Conservation (phyloP, 2,888 invertebrate genomes). For the Drosophila incognita region DNA sequence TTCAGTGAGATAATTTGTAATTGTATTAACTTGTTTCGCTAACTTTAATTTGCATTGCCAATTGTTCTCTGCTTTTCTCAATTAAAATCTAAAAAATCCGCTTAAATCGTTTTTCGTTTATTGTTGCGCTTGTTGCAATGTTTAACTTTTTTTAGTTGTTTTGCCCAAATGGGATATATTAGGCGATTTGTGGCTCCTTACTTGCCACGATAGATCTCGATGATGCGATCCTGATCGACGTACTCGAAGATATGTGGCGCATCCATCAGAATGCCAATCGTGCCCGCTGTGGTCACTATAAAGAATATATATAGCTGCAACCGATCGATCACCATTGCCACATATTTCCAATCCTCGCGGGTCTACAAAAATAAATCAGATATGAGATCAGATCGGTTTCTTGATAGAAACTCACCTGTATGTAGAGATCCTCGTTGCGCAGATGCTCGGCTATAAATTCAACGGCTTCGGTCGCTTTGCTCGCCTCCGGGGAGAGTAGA, state of each 20-base stretch:
- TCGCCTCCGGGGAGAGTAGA: slow-evolving; percentile 95
- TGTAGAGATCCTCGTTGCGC: slow-evolving; percentile 98
- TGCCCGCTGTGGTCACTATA: slow-evolving; percentile 97
- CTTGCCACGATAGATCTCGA: slow-evolving; percentile 97
- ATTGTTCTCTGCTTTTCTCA: slow-evolving; percentile 33
- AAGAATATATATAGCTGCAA: slow-evolving; percentile 98
- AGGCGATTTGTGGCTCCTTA: slow-evolving; percentile 84
- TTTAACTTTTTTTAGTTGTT: slow-evolving; percentile 74
- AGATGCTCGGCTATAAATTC: slow-evolving; percentile 99
- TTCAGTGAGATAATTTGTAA: slow-evolving; percentile 46
- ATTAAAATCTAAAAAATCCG: slow-evolving; percentile 75
- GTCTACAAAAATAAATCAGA: slow-evolving; percentile 87
- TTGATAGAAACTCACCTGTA: slow-evolving; percentile 89
- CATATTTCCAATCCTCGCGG: slow-evolving; percentile 99
- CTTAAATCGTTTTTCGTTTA: slow-evolving; percentile 67
- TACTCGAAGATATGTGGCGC: slow-evolving; percentile 99
- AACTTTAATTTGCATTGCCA: slow-evolving; percentile 34
- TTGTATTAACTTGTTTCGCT: slow-evolving; percentile 36
- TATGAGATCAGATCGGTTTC: not conserved
- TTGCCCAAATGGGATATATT: slow-evolving; percentile 8
- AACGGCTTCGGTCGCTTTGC: slow-evolving; percentile 98
- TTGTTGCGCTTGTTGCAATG: slow-evolving; percentile 83
- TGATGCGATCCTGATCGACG: slow-evolving; percentile 98
- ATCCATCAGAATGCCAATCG: slow-evolving; percentile 97
- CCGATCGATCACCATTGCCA: slow-evolving; percentile 98